Base-by-base conservation (phyloP, 2,113 vertebrate species). In the Pycnonotus jocosus region DNA sequence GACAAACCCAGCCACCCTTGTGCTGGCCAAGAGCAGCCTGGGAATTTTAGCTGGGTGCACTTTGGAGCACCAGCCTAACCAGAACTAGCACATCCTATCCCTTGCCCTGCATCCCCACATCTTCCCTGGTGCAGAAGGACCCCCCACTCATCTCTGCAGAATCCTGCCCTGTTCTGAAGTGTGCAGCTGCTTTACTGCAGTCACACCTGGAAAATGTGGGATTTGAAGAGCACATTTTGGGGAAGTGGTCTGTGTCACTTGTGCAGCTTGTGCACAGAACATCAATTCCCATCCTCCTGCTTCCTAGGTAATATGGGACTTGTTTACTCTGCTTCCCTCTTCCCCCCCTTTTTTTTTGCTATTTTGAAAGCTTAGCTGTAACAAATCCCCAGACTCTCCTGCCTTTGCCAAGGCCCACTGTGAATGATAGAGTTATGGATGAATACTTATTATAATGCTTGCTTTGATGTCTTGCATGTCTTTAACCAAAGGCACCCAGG, bases 321-420 rank as follows among this genome's bases (percentile, higher is more conserved):
- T 92, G 38, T 54, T 84, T 91, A 24, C 38, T 68, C 14, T 35
- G n/a, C 45, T 38, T 77, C 61, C 37, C 38, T 60, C 51, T 84
- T 65, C 72, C 25, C 38, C 38, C 38, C 38, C 38, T 37, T 19
- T n/a, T 31, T 51, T 31, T 65, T 38, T 7, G 8, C 56, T 74
- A 1, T 81, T 89, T 90, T 58, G 58, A 47, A 82, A 57, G 72
- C 76, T 40, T 50, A 76, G 47, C 65, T 76, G 51, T 89, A 62
- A 61, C 53, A 24, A 47, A n/a, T 64, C 31, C 69, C 42, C 21
- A 65, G 5, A 53, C 25, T 51, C 5, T 1, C 10, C n/a, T 76
- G 53, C 77, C 62, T 81, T 57, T 93, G 92, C 83, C 85, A 92
- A 86, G 76, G 62, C 91, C 77, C 61, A 25, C 88, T 93, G 95